Evolutionary conservation across 2,113 vertebrate species (phyloP).

Genomic region (Asarcornis scutulata): DNA sequence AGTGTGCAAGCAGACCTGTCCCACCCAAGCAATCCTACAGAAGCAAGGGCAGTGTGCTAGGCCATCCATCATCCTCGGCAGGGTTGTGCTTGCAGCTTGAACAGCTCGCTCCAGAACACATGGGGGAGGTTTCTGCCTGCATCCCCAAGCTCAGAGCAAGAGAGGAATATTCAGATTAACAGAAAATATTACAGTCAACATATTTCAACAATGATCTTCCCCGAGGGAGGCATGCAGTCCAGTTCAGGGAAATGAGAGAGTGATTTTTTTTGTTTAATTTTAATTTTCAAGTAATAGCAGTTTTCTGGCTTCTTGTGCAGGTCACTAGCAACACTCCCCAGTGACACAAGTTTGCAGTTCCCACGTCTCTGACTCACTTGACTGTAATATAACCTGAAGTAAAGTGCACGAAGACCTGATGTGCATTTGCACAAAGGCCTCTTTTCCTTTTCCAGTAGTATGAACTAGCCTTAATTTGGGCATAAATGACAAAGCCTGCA

Average conservation of each 20-base stretch:
- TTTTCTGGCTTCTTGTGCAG: slow-evolving; percentile 46
- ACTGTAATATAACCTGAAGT: background rate
- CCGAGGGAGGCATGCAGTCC: slow-evolving; percentile 24
- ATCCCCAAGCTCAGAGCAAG: background rate
- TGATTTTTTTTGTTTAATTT: slow-evolving; percentile 17
- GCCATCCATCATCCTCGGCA: background rate
- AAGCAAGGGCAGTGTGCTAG: background rate
- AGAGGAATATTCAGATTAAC: slow-evolving; percentile 32
- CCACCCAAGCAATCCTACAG: background rate
- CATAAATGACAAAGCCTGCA: background rate
- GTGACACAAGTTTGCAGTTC: slow-evolving; percentile 21
- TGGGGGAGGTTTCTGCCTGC: slow-evolving; percentile 13
- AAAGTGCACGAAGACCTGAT: background rate
- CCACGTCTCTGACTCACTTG: background rate
- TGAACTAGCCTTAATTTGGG: background rate
- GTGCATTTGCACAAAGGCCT: background rate
- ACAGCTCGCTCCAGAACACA: background rate
- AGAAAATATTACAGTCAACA: slow-evolving; percentile 37
- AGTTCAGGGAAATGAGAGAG: slow-evolving; percentile 46
- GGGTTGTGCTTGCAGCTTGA: background rate
- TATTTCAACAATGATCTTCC: slow-evolving; percentile 42
- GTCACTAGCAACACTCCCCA: slow-evolving; percentile 13
- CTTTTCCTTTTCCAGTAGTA: background rate
- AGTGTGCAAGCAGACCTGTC: background rate
- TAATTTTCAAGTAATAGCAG: slow-evolving; percentile 40